phyloP scores from a whole-genome alignment of 2,888 invertebrate genomes.

The Cosmia trapezina region DNA sequence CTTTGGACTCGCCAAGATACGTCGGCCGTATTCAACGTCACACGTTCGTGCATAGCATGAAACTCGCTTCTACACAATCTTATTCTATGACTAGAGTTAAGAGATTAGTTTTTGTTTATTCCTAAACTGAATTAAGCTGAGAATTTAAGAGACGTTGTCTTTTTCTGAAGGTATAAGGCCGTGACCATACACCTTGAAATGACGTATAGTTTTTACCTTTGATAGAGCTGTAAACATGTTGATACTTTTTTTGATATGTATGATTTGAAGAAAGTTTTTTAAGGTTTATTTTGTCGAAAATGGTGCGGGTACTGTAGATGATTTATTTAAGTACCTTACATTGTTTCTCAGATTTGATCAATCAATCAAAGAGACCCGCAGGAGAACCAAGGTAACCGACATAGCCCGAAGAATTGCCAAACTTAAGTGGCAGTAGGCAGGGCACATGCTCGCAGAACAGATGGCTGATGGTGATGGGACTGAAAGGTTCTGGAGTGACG shows the following conservation, averaged over 20 bases:
- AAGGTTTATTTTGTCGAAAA: neutral
- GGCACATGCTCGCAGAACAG: too few relatives aligned
- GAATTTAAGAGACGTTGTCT: neutral
- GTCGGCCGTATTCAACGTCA: too few relatives aligned
- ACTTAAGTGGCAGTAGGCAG: too few relatives aligned
- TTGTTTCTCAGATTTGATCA: neutral
- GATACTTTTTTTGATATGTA: neutral
- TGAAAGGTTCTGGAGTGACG: too few relatives aligned
- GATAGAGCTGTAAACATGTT: neutral
- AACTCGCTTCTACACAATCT: neutral
- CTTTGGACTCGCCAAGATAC: too few relatives aligned
- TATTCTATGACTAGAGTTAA: conserved; percentile 20
- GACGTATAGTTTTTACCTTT: neutral
- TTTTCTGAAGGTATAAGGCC: neutral
- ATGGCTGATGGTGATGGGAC: too few relatives aligned
- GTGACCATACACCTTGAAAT: neutral
- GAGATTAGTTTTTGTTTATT: conserved; percentile 54
- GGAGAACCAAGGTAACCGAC: too few relatives aligned
- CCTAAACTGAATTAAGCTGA: conserved; percentile 32
- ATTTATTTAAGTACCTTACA: neutral
- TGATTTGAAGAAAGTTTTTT: too few relatives aligned
- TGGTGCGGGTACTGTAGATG: neutral
- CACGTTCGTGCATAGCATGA: neutral
- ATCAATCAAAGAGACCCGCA: too few relatives aligned
- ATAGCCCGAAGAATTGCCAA: too few relatives aligned